phyloP scores from a whole-genome alignment of 1,140 invertebrate genomes.

The Protaetia brevitarsis region DNA sequence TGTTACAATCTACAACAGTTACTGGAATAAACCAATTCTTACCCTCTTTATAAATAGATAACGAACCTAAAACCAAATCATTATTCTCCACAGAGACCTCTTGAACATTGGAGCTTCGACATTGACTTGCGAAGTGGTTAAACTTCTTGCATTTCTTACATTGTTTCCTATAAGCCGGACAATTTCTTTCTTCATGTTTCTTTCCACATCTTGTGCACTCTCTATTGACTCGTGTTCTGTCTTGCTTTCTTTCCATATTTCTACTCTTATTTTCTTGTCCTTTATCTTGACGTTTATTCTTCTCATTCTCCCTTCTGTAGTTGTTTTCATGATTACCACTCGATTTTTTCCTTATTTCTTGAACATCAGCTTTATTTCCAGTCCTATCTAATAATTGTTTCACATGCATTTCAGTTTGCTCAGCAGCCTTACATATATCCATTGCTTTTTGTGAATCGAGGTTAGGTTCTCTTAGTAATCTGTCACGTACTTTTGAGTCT shows the following conservation, averaged over 20 bases:
- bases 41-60: background rate
- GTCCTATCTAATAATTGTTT: background rate
- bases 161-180: background rate
- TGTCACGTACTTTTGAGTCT: background rate
- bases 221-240: background rate
- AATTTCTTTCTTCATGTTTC: background rate
- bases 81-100: background rate
- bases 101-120: background rate
- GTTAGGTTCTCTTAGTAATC: background rate
- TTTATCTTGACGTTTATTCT: background rate
- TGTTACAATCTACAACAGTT: background rate
- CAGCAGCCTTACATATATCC: background rate
- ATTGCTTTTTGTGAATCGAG: background rate
- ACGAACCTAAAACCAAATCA: background rate
- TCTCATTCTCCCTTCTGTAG: background rate
- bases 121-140: background rate
- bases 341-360: background rate
- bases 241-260: background rate
- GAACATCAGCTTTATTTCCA: background rate
- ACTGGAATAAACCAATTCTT: background rate
- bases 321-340: too few species aligned
- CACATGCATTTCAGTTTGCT: background rate
- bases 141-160: conserved; percentile 11
- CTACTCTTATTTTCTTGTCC: background rate
- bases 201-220: background rate